Base-by-base conservation (phyloP, 2,888 invertebrate species). In the Maniola hyperantus region DNA sequence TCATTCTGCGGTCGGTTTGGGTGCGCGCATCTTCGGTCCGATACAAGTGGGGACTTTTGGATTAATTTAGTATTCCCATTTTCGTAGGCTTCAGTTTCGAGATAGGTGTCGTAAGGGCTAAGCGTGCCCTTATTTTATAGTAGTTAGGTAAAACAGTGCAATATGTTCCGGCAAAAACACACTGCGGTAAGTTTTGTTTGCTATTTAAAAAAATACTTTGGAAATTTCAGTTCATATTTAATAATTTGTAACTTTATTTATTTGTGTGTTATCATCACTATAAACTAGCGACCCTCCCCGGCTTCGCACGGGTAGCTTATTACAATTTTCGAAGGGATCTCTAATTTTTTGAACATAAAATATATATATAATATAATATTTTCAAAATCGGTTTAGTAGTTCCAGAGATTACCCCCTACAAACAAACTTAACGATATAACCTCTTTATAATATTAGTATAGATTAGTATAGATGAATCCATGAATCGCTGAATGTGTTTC, bases 1-100 rank as follows among this genome's bases (percentile, higher is more conserved):
- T 85, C 91, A 92, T 89, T 92, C 90, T 80, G 85, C 79, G 82
- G 78, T 79, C 81, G 85, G 83, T 83, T 81, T 84, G 87, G 85
- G 87, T 85, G 84, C 85, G 85, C 82, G 89, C 85, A 84, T 85
- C 88, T 87, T 81, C 86, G 80, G 81, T 85, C 83, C 79, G 78
- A 64, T 65, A 71, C 20, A 34, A 66, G 50, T 59, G 46, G 42
- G 39, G 48, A 55, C 26, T 55, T 62, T 64, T 61, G 26, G 61
- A 63, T 71, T 62, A 68, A 18, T 42, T 33, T 64, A 10, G 34
- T 64, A 54, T 58, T 46, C 39, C 55, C 20, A 58, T 48, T 68
- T 58, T 63, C 59, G 60, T 65, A 58, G 34, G 50, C 57, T 76
- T 76, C 64, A 77, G 76, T 82, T 46, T 36, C 58, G 65, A 59